These are phyloP conservation scores for Iselma pallidipennis DNA, from an alignment of 2,888 invertebrate genomes.

Conservation along the genomic window DNA sequence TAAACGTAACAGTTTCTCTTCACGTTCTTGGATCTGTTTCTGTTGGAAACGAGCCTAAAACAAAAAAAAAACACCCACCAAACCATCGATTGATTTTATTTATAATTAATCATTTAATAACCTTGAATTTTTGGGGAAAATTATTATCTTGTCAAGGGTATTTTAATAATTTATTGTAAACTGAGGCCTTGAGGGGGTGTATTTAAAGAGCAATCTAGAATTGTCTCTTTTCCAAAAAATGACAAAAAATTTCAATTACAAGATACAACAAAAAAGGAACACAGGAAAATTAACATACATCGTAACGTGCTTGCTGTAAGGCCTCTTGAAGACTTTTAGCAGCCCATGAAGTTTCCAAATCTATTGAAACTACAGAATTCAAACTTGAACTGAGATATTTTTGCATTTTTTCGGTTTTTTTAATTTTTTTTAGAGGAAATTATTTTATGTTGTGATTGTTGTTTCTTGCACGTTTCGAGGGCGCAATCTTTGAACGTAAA, in stretches of 20 bases:
- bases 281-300: slow-evolving; percentile 23
- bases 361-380: slow-evolving; percentile 57
- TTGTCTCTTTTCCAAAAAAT: not conserved
- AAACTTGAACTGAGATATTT: slow-evolving; percentile 48
- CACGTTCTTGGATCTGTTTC: slow-evolving; percentile 79
- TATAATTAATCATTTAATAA: not conserved
- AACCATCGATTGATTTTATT: not conserved
- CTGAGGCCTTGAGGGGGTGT: not conserved
- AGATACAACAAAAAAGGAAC: not conserved
- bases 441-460: too few species aligned
- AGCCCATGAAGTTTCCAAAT: slow-evolving; percentile 63
- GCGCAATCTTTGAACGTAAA: slow-evolving; percentile 2
- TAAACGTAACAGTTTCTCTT: slow-evolving; percentile 73
- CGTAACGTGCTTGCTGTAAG: slow-evolving; percentile 51
- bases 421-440: too few species aligned
- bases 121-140: not conserved
- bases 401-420: slow-evolving; percentile 37
- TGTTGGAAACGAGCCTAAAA: slow-evolving; percentile 82
- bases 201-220: not conserved
- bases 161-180: too few species aligned
- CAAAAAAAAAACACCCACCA: not conserved
- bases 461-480: too few species aligned
- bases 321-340: slow-evolving; percentile 60
- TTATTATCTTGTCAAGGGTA: too few species aligned
- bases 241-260: not conserved